phyloP scores from a whole-genome alignment of 2,113 vertebrate genomes.

The Peromyscus leucopus region DNA sequence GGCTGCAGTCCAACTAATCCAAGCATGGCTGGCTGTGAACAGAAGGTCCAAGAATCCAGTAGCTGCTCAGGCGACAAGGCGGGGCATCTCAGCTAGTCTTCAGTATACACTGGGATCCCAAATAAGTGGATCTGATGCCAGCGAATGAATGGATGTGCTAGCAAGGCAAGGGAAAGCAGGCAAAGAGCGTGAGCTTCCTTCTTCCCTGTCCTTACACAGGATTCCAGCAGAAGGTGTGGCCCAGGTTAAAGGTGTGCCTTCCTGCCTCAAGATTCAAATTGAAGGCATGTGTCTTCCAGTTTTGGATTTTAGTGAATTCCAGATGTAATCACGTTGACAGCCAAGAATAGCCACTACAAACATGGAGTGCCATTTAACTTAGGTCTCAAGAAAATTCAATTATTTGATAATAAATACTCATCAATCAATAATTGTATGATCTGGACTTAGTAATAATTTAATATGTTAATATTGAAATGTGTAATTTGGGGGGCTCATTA shows the following conservation, averaged over 20 bases:
- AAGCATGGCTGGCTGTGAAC: not conserved
- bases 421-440: not conserved
- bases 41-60: not conserved
- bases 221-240: not conserved
- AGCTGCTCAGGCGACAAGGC: not conserved
- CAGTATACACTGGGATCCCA: not conserved
- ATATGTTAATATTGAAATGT: not conserved
- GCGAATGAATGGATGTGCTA: not conserved
- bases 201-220: not conserved
- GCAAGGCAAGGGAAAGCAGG: not conserved
- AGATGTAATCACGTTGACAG: not conserved
- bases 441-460: slow-evolving; percentile 20
- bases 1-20: not conserved
- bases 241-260: not conserved
- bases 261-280: not conserved
- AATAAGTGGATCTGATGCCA: not conserved
- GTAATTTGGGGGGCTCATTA: not conserved
- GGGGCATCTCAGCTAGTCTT: not conserved
- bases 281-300: not conserved
- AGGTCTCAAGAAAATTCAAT: slow-evolving; percentile 22
- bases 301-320: not conserved
- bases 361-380: not conserved
- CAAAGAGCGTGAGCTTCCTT: not conserved
- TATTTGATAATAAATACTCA: not conserved
- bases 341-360: not conserved